Conservation (phyloP, 2,797 vertebrate genomes). For the Argyrosomus regius region DNA sequence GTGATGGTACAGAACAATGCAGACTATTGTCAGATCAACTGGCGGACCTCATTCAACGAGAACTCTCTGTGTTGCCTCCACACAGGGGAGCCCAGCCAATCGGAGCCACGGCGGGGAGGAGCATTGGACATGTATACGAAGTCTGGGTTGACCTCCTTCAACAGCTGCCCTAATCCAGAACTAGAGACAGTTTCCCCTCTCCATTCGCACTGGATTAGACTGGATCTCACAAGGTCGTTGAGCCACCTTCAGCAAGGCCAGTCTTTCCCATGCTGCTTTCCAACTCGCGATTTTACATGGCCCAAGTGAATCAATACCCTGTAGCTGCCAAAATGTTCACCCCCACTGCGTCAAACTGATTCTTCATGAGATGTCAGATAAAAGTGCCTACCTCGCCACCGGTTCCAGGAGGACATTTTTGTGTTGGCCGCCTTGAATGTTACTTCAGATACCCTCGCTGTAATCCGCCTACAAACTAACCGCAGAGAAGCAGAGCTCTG, state of each 20-base stretch:
- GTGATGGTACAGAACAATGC: conserved; percentile 79
- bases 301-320: conserved; percentile 31
- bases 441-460: conserved; percentile 54
- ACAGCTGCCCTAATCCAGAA: conserved; percentile 82
- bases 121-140: conserved; percentile 66
- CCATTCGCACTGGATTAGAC: conserved; percentile 69
- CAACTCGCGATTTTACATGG: conserved; percentile 73
- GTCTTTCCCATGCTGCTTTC: conserved; percentile 78
- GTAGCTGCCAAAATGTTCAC: conserved; percentile 55
- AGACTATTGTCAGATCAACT: conserved; percentile 80
- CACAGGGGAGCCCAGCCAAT: conserved; percentile 70
- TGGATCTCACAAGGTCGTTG: conserved; percentile 65
- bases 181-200: conserved; percentile 73
- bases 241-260: conserved; percentile 58
- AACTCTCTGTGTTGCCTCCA: conserved; percentile 71
- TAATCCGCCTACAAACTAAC: conserved; percentile 60
- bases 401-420: conserved; percentile 58
- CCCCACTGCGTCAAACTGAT: conserved; percentile 67
- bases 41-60: conserved; percentile 76
- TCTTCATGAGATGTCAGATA: conserved; percentile 60
- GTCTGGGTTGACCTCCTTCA: conserved; percentile 76
- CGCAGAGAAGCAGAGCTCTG: conserved; percentile 42
- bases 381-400: conserved; percentile 62
- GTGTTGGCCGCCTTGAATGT: conserved; percentile 63
- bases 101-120: conserved; percentile 51